These are phyloP conservation scores for Ricordea florida DNA, from an alignment of 92 coral and sea anemone species.

Conservation along the genomic window DNA sequence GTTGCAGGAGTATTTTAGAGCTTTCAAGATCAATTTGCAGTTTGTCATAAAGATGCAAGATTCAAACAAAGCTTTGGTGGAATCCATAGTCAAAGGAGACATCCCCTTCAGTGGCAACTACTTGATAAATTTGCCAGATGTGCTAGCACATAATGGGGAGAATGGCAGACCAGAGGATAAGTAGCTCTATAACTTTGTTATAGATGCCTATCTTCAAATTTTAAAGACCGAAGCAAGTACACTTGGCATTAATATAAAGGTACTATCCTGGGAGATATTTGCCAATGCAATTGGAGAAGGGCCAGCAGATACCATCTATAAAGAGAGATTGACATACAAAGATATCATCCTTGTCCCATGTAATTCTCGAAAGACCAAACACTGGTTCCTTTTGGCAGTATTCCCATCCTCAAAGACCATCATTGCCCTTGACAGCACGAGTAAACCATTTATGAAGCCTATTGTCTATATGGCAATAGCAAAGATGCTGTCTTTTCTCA, in stretches of 20 bases:
- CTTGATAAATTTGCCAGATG: constrained; percentile 1
- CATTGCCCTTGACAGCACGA: constrained; percentile 52
- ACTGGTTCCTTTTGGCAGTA: constrained; percentile 68
- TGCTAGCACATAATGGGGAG: constrained; percentile 10
- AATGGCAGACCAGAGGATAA: constrained; percentile 6
- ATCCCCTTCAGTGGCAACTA: constrained; percentile 16
- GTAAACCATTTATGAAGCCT: constrained; percentile 56
- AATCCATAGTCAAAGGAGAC: constrained; percentile 12
- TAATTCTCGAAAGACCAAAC: constrained; percentile 52
- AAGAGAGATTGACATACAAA: constrained; percentile 15
- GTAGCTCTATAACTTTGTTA: constrained; percentile 12
- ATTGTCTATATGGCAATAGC: constrained; percentile 24
- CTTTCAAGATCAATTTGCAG: background rate
- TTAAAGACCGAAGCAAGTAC: background rate
- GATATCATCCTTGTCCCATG: constrained; percentile 59
- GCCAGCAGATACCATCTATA: background rate
- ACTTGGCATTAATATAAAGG: constrained; percentile 4
- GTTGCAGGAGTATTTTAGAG: background rate
- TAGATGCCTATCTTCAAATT: constrained; percentile 2
- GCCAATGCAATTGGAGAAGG: no score
- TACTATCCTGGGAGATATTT: no score
- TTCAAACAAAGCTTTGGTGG: background rate
- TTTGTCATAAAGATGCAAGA: constrained; percentile 1
- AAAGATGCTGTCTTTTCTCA: constrained; percentile 49
- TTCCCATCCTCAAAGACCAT: constrained; percentile 45